A percentile compares a stretch with the other conserved stretches of the same genome.
These are phyloP conservation scores for Mactra quadrangularis DNA, from an alignment of 1,140 invertebrate genomes.

Conservation along the genomic window DNA sequence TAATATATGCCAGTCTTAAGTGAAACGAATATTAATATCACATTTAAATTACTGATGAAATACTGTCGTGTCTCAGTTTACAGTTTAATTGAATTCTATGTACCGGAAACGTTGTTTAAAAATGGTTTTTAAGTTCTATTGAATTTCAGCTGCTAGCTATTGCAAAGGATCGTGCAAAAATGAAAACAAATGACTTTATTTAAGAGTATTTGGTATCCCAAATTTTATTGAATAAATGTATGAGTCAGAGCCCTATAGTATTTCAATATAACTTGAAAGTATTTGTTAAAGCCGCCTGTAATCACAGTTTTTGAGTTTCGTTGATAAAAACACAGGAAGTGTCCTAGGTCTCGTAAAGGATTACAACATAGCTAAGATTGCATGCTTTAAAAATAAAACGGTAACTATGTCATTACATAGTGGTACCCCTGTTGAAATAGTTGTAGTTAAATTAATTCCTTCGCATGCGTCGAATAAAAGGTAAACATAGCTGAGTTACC, in stretches of 20 bases:
- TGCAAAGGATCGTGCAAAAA: no score
- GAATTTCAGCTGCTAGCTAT: no score
- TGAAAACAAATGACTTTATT: no score
- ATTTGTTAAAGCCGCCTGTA: background rate
- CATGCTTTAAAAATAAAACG: constrained; percentile 57
- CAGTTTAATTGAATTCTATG: constrained; percentile 17
- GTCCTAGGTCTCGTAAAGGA: background rate
- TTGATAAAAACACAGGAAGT: constrained; percentile 51
- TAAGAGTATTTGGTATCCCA: no score
- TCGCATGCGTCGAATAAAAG: background rate
- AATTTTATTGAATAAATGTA: no score
- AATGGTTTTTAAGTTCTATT: no score
- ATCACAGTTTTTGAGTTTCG: background rate
- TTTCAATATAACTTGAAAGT: no score
- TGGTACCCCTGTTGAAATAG: constrained; percentile 5
- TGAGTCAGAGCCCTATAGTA: no score
- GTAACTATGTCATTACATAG: constrained; percentile 32
- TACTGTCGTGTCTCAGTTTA: background rate
- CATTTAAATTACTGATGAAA: constrained; percentile 19
- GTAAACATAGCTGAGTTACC: constrained; percentile 24
- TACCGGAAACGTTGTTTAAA: constrained; percentile 2
- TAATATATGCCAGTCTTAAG: constrained; percentile 12
- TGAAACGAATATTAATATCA: constrained; percentile 10
- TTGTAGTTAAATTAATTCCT: constrained; percentile 25
- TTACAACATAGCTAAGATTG: background rate